Evolutionary conservation across 2,797 vertebrate species (phyloP).

Genomic region (Poecilia picta): DNA sequence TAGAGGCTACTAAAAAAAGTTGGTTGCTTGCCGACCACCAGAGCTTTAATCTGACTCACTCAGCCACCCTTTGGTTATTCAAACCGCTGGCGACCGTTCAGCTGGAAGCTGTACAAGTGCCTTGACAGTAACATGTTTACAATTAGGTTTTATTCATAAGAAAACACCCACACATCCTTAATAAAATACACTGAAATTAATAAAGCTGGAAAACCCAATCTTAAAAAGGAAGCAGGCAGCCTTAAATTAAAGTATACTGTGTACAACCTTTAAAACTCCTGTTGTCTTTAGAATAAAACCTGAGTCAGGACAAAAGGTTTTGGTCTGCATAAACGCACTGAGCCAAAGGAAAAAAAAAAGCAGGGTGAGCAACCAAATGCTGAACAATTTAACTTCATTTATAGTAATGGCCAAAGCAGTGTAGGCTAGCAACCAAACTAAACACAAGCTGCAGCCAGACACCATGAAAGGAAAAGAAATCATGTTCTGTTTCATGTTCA

Average conservation of each 20-base stretch:
- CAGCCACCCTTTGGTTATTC: slow-evolving; percentile 23
- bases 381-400: slow-evolving; percentile 52
- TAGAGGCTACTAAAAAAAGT: slow-evolving; percentile 20
- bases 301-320: background rate
- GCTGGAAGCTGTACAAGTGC: slow-evolving; percentile 8
- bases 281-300: slow-evolving; percentile 13
- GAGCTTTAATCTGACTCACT: slow-evolving; percentile 22
- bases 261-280: background rate
- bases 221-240: background rate
- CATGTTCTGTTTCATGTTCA: slow-evolving; percentile 63
- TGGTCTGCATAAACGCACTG: background rate
- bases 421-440: slow-evolving; percentile 68
- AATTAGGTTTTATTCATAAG: slow-evolving; percentile 20
- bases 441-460: slow-evolving; percentile 68
- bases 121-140: background rate
- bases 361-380: slow-evolving; percentile 48
- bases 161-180: slow-evolving; percentile 8
- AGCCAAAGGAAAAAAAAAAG: slow-evolving; percentile 42
- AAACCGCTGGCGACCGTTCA: slow-evolving; percentile 16
- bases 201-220: background rate
- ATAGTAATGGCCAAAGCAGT: slow-evolving; percentile 27
- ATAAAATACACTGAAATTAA: background rate
- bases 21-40: slow-evolving; percentile 12
- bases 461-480: slow-evolving; percentile 62
- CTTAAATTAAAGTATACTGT: background rate